Evolutionary conservation across 2,888 invertebrate species (phyloP).

Genomic region (Dorcus parallelipipedus): DNA sequence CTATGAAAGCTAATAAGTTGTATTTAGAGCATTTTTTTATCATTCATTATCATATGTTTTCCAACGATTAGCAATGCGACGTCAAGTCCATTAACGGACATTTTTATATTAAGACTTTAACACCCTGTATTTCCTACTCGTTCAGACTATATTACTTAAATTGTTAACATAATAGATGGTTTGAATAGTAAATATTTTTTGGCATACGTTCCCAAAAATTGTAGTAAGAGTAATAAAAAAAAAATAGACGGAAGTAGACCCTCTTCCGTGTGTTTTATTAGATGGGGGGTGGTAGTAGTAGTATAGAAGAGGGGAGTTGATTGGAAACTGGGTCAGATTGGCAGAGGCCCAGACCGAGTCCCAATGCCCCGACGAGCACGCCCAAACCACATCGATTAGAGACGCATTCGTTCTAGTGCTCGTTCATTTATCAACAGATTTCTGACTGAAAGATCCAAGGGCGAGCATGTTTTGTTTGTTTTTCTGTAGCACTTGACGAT

Average conservation of each 20-base stretch:
- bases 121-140: too few relatives aligned
- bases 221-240: not conserved
- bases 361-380: conserved; percentile 16
- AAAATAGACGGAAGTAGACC: not conserved
- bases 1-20: too few relatives aligned
- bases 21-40: too few relatives aligned
- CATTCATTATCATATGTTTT: too few relatives aligned
- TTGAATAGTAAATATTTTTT: too few relatives aligned
- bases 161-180: too few relatives aligned
- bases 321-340: conserved; percentile 13
- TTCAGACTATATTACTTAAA: too few relatives aligned
- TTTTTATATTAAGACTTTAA: too few relatives aligned
- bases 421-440: conserved; percentile 19
- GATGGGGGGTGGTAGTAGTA: not conserved
- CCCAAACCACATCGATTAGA: conserved; percentile 26
- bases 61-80: too few relatives aligned
- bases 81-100: too few relatives aligned
- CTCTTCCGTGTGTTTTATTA: not conserved
- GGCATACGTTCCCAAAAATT: too few relatives aligned
- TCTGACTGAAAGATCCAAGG: conserved; percentile 20
- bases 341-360: conserved; percentile 6
- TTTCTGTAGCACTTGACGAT: too few relatives aligned
- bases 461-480: conserved; percentile 8
- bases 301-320: conserved; percentile 6
- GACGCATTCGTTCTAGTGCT: not conserved